phyloP scores from a whole-genome alignment of 1,140 invertebrate species.

The Colletes latitarsis region DNA sequence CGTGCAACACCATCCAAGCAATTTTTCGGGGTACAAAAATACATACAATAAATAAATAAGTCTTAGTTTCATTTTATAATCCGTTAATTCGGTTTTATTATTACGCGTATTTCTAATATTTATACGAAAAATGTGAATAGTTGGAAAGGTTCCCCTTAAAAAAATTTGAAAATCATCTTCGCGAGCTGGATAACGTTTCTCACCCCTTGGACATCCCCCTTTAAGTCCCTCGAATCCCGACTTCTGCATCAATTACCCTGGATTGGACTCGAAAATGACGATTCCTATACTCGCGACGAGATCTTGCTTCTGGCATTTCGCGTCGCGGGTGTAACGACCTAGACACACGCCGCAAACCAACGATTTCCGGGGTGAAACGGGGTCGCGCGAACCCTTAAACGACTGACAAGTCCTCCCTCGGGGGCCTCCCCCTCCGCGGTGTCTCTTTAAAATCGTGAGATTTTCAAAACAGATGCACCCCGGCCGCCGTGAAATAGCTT shows the following conservation, averaged over 20 bases:
- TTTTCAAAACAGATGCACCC: slow-evolving; percentile 76
- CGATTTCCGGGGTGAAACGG: slow-evolving; percentile 49
- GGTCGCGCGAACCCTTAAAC: slow-evolving; percentile 55
- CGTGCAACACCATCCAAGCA: not conserved
- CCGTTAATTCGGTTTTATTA: too few species aligned
- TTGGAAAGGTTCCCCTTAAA: too few species aligned
- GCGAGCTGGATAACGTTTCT: not conserved
- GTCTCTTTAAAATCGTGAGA: slow-evolving; percentile 70
- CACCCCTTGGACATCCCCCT: not conserved
- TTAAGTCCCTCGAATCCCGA: not conserved
- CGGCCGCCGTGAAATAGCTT: slow-evolving; percentile 70
- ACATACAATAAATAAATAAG: not conserved
- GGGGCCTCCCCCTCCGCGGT: slow-evolving; percentile 21
- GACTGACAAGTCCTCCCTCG: slow-evolving; percentile 62
- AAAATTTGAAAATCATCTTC: not conserved
- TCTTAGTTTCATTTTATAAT: too few species aligned
- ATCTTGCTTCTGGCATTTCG: slow-evolving; percentile 29
- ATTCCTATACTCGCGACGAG: not conserved
- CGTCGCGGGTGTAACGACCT: not conserved
- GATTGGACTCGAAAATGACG: slow-evolving; percentile 15
- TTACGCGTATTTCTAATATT: too few species aligned
- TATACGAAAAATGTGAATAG: too few species aligned
- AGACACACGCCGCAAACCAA: slow-evolving; percentile 27
- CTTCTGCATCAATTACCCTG: slow-evolving; percentile 9
- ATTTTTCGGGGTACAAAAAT: not conserved